Evolutionary conservation across 1,140 invertebrate species (phyloP).

Genomic region (Drosophila aff.): DNA sequence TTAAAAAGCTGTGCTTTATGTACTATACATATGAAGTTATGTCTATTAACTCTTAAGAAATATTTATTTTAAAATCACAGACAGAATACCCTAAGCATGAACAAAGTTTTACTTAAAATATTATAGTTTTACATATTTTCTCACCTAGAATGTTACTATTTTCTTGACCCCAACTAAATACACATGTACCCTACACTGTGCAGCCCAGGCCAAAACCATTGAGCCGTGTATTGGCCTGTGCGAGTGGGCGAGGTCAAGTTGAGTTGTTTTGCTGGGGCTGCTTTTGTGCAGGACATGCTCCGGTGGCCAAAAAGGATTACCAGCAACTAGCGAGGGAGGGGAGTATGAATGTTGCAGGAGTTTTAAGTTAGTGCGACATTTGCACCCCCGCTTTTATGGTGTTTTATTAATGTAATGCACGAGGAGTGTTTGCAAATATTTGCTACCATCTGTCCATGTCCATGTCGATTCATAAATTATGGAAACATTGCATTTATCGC

Average conservation of each 20-base stretch:
- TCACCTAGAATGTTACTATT: background rate
- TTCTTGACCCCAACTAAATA: background rate
- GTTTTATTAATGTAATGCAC: conserved; percentile 67
- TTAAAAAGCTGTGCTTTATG: background rate
- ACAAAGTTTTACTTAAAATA: background rate
- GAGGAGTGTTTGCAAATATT: conserved; percentile 52
- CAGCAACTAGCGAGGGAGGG: too few species aligned
- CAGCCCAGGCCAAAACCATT: conserved; percentile 2
- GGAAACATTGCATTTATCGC: conserved; percentile 58
- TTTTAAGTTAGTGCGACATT: conserved; percentile 41
- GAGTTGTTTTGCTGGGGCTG: conserved; percentile 32
- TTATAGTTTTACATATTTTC: background rate
- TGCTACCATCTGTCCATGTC: conserved; percentile 45
- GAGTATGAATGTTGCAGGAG: background rate
- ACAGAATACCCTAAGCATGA: rapidly evolving
- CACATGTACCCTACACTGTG: too few species aligned
- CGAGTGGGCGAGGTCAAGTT: conserved; percentile 11
- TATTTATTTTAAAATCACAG: background rate
- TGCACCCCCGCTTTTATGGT: conserved; percentile 18
- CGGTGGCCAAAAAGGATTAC: conserved; percentile 20
- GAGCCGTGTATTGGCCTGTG: conserved; percentile 9
- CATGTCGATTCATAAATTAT: conserved; percentile 69
- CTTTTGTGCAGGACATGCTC: conserved; percentile 21
- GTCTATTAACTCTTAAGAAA: background rate
- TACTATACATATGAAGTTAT: background rate